These are phyloP conservation scores for Erethizon dorsatum DNA, from an alignment of 2,797 vertebrate genomes.

Conservation along the genomic window DNA sequence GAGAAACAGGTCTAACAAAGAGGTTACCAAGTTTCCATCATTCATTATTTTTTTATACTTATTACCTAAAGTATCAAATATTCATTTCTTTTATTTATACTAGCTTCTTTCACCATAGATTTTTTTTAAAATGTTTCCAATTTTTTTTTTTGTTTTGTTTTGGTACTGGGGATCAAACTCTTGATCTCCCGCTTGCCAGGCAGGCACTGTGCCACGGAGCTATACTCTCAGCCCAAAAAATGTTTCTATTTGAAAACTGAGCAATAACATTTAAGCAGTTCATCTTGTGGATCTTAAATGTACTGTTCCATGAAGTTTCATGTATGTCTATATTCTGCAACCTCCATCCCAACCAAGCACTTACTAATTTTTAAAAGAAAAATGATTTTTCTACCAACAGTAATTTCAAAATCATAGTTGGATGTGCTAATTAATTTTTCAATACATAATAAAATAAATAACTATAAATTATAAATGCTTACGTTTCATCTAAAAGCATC, in stretches of 20 bases:
- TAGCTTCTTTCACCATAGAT: background rate
- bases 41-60: background rate
- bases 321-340: background rate
- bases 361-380: conserved; percentile 12
- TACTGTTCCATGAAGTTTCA: background rate
- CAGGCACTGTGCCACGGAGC: too few relatives aligned
- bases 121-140: background rate
- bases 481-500: background rate
- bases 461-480: background rate
- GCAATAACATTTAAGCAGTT: background rate
- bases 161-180: too few relatives aligned
- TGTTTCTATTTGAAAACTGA: conserved; percentile 8
- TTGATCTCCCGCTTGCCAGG: too few relatives aligned
- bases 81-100: background rate
- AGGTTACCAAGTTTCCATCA: background rate
- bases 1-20: background rate
- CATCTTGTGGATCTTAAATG: background rate
- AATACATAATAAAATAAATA: background rate
- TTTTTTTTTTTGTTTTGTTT: too few relatives aligned
- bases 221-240: too few relatives aligned
- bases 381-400: background rate
- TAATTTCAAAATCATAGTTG: conserved; percentile 4
- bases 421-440: background rate
- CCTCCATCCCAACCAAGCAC: background rate
- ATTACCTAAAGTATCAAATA: background rate